These are phyloP conservation scores for Parazoanthus atlanticus DNA, from an alignment of 92 coral and sea anemone genomes.

Conservation along the genomic window DNA sequence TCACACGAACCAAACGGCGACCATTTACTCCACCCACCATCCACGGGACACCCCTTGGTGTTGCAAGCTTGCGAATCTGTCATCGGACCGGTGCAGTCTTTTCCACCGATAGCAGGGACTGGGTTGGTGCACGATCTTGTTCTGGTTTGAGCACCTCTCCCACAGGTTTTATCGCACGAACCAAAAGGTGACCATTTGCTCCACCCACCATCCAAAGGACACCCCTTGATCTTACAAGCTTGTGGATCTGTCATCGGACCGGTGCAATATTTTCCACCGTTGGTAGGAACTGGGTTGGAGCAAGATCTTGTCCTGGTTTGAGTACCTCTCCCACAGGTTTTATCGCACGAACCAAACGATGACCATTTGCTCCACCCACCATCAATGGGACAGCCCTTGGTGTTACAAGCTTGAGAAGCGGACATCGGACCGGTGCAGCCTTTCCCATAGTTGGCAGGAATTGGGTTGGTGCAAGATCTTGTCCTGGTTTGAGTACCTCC, in stretches of 20 bases:
- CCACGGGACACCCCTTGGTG: neutral
- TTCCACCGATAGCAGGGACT: neutral
- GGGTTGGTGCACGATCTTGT: neutral
- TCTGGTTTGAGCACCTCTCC: neutral
- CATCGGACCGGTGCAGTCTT: neutral
- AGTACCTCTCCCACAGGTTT: neutral
- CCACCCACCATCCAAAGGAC: neutral
- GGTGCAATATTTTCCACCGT: neutral
- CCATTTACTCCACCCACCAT: constrained; percentile 6
- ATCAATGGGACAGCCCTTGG: neutral
- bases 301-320: neutral
- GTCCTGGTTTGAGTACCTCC: neutral
- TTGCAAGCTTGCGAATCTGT: neutral
- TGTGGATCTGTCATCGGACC: neutral
- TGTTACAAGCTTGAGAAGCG: neutral
- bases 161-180: neutral
- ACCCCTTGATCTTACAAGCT: neutral
- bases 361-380: constrained; percentile 2
- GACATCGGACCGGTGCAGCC: neutral
- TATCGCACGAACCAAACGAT: neutral
- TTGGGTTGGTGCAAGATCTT: neutral
- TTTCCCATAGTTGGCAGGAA: neutral
- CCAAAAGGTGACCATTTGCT: neutral
- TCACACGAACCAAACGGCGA: neutral
- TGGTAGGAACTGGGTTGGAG: neutral